A percentile compares a stretch with the other conserved stretches of the same genome.
These are phyloP conservation scores for Scaptomyza parva DNA, from an alignment of 2,888 invertebrate genomes.

Conservation along the genomic window DNA sequence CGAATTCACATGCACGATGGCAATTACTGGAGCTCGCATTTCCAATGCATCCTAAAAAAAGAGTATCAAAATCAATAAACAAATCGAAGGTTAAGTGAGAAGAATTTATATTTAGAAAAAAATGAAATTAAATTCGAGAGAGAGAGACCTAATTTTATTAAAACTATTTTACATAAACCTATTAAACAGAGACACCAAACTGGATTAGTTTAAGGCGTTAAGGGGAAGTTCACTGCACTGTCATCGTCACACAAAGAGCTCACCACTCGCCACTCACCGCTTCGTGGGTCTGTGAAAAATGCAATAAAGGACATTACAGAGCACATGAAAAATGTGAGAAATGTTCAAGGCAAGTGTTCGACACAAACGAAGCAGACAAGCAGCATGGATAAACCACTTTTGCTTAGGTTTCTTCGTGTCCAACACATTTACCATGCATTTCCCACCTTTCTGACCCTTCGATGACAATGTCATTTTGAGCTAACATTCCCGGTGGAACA, in stretches of 20 bases:
- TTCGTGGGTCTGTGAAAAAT: conserved; percentile 30
- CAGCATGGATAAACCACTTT: conserved; percentile 5
- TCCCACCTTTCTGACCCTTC: conserved; percentile 50
- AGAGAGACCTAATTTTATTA: conserved; percentile 5
- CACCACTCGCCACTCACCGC: background rate
- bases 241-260: conserved; percentile 15
- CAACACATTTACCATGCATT: conserved; percentile 45
- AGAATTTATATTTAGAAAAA: background rate
- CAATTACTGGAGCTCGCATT: conserved; percentile 80
- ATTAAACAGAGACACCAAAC: conserved; percentile 10
- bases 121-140: background rate
- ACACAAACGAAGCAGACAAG: background rate
- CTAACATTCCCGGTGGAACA: background rate
- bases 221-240: conserved; percentile 13
- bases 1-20: conserved; percentile 82
- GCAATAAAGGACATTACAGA: conserved; percentile 57
- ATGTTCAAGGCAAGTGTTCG: conserved; percentile 39
- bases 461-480: conserved; percentile 50
- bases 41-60: conserved; percentile 76
- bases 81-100: background rate
- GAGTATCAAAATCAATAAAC: background rate
- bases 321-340: conserved; percentile 43
- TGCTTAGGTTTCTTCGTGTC: conserved; percentile 17
- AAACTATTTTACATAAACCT: conserved; percentile 3
- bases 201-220: conserved; percentile 33